Evolutionary conservation across 2,888 invertebrate genomes (phyloP), one percentile per base, ranked within the genome.

Genomic region (Nematopogon swammerdamellus): DNA sequence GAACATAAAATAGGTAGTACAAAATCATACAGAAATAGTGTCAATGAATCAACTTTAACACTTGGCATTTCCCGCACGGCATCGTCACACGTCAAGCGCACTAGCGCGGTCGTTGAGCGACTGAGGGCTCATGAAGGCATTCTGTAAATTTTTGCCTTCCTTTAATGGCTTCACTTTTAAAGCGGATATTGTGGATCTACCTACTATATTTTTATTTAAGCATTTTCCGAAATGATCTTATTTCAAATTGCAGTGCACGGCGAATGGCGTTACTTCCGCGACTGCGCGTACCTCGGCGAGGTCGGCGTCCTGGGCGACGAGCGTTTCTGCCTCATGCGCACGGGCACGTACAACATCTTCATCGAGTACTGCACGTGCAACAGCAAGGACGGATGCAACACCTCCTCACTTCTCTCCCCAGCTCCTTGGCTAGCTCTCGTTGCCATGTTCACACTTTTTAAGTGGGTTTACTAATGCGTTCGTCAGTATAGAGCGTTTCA

Each of bases 341-440:
- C 92, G 0, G 95, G 95, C 18, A 92, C 92, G 1, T 94, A 92
- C 70, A 94, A 96, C 65, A 93, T 96, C 57, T 95, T 95, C 65
- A 88, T 93, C 79, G 95, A 96, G 69, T 94, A 91, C 61, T 96
- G 95, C 65, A 94, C 94, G 0, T 95, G 95, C 60, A 91, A 91
- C 60, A 92, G 91, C 61, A 95, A 95, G 70, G 94, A 95, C 66
- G 95, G 95, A 0, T 95, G 95, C 64, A 95, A 95, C 67, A 69
- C 84, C 2, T 87, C 87, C 0, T 65, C 74, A 1, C 54, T 68
- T 10, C 63, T 72, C 16, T 60, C 59, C 20, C 71, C 76, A 0
- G 64, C 67, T 45, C 67, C 70, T 2, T 42, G 57, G 10, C 54
- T 52, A 46, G 55, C 61, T 8, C 6, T 36, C 14, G 36, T 3